Conservation (phyloP, 2,113 vertebrate species). For the Himantopus leucocephalus region DNA sequence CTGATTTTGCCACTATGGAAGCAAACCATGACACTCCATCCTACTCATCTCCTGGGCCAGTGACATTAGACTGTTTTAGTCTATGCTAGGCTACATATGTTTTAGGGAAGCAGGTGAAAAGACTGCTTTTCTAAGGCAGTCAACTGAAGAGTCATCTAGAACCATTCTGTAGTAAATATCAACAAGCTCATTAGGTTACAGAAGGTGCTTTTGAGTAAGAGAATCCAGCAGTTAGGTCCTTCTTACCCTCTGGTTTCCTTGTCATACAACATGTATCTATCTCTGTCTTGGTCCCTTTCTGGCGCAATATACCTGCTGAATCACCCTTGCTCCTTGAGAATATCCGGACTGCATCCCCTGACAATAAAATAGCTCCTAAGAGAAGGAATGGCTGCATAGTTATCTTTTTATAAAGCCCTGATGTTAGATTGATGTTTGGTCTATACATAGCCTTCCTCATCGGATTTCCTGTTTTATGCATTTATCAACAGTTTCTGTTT, state of each 20-base stretch:
- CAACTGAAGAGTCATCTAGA: background rate
- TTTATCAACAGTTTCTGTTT: background rate
- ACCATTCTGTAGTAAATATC: background rate
- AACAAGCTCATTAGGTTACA: background rate
- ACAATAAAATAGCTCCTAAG: background rate
- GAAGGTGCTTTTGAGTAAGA: background rate
- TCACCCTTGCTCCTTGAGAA: background rate
- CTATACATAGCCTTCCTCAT: background rate
- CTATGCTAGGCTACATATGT: background rate
- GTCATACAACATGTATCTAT: background rate
- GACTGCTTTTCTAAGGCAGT: background rate
- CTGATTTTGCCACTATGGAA: background rate
- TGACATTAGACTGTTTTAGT: background rate
- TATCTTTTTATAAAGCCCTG: background rate
- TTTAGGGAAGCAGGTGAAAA: background rate
- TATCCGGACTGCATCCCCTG: background rate
- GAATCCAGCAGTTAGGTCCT: background rate
- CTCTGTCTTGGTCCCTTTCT: background rate
- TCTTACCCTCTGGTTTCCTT: background rate
- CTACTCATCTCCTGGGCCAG: background rate
- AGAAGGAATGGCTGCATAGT: background rate
- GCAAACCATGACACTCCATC: background rate
- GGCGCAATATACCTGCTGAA: background rate
- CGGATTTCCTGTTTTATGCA: background rate
- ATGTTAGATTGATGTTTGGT: background rate